Conservation (phyloP, 2,888 invertebrate genomes). For the Spodoptera exigua region DNA sequence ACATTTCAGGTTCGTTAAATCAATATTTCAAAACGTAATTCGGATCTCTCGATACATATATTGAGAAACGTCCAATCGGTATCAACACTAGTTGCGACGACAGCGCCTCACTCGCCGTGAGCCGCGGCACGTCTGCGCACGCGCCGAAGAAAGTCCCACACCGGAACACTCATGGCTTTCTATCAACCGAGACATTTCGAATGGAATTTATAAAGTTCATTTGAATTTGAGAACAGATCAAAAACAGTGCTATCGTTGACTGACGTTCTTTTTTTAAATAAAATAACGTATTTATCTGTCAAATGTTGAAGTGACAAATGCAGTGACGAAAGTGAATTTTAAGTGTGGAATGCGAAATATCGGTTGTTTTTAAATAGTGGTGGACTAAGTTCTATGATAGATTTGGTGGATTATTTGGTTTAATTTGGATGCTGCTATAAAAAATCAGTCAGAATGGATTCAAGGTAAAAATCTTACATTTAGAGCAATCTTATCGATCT, state of each 20-base stretch:
- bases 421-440: conserved; percentile 46
- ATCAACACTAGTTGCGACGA: conserved; percentile 64
- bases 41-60: conserved; percentile 51
- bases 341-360: conserved; percentile 46
- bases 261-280: conserved; percentile 8
- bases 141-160: conserved; percentile 78
- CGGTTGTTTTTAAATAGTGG: conserved; percentile 33
- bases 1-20: conserved; percentile 26
- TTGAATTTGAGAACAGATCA: conserved; percentile 50
- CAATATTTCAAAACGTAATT: conserved; percentile 44
- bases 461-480: conserved; percentile 70
- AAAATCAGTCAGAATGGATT: conserved; percentile 73
- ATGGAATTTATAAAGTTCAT: conserved; percentile 59
- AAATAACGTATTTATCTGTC: conserved; percentile 13
- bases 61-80: conserved; percentile 64
- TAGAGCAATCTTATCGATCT: conserved; percentile 36
- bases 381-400: conserved; percentile 33
- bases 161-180: conserved; percentile 80
- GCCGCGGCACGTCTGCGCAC: conserved; percentile 79
- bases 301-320: conserved; percentile 44
- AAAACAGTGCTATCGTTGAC: conserved; percentile 30
- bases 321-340: conserved; percentile 69
- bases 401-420: conserved; percentile 34
- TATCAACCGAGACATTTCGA: conserved; percentile 73
- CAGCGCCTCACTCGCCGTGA: conserved; percentile 75